These are phyloP conservation scores for Dolichopus griseipennis DNA, from an alignment of 2,888 invertebrate genomes.

Conservation along the genomic window DNA sequence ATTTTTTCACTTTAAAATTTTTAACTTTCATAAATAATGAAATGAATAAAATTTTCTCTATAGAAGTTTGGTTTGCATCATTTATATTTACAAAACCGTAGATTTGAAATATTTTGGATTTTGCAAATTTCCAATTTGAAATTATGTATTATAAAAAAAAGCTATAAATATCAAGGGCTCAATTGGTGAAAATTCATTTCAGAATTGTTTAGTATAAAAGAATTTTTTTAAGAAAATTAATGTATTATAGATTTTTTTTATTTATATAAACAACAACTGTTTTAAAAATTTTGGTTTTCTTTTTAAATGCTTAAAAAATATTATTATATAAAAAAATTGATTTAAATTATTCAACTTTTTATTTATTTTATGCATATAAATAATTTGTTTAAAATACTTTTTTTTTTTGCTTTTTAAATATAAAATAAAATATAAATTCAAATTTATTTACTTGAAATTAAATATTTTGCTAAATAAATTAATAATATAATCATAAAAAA, in stretches of 20 bases:
- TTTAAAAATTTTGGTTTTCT: conserved; percentile 1
- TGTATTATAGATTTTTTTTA: not conserved
- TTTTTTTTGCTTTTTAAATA: not conserved
- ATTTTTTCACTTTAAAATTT: no score
- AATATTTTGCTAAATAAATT: conserved; percentile 6
- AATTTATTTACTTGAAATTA: not conserved
- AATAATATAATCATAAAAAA: not conserved
- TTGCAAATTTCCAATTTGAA: no score
- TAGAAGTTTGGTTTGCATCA: no score
- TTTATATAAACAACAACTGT: not conserved
- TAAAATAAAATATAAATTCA: not conserved
- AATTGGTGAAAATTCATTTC: no score
- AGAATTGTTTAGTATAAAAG: no score
- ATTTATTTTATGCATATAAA: not conserved
- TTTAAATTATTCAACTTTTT: not conserved
- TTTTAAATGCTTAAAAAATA: conserved; percentile 5
- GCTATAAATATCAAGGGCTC: no score
- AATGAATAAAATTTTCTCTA: no score
- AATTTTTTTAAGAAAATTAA: no score
- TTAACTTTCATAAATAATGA: no score
- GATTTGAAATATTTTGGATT: no score
- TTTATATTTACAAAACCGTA: no score
- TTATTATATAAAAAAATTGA: not conserved
- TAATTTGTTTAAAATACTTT: not conserved
- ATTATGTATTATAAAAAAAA: no score